Evolutionary conservation across 1,140 invertebrate genomes (phyloP), one percentile per base, ranked within the genome.

Genomic region (Coenobita brevimanus): DNA sequence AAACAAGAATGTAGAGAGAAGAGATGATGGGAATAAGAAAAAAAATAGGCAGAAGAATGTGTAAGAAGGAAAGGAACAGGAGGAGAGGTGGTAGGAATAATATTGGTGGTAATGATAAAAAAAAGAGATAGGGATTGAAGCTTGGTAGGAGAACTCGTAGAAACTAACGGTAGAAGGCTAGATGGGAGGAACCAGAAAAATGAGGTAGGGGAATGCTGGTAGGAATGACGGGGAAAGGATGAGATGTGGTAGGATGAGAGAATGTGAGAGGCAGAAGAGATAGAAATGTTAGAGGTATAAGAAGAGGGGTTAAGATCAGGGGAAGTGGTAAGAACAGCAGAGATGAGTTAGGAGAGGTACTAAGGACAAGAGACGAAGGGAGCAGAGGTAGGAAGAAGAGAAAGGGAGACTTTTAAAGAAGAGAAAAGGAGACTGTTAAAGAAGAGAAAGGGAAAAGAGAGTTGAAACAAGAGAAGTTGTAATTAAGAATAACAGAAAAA

Each of bases 391-490:
- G 64, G 64, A 30, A 69, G 64, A n/a, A n/a, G n/a, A n/a, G n/a
- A n/a, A n/a, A n/a, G n/a, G n/a, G n/a, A n/a, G n/a, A n/a, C n/a
- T n/a, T n/a, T n/a, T n/a, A n/a, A n/a, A n/a, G n/a, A n/a, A n/a
- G n/a, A n/a, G n/a, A n/a, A n/a, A 41, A 21, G n/a, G 64, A 64
- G 41, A 36, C 62, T 2, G 27, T 21, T 57, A 36, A 33, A 30
- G 60, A 24, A 78, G 41, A 33, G 41, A 50, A 78, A n/a, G n/a
- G 4, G 33, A 60, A 33, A 46, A 81, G 57, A 81, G 54, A 38
- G 54, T 2, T 24, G 1, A 27, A 38, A 46, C 36, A 30, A 64
- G 50, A 62, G 78, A 46, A 41, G 27, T 24, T 41, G 64, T 13
- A n/a, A 71, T 3, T 33, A 21, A 71, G 24, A 71, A n/a, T 57